Evolutionary conservation across 2,888 invertebrate genomes (phyloP).

Genomic region (Caenorhabditis auriculariae): DNA sequence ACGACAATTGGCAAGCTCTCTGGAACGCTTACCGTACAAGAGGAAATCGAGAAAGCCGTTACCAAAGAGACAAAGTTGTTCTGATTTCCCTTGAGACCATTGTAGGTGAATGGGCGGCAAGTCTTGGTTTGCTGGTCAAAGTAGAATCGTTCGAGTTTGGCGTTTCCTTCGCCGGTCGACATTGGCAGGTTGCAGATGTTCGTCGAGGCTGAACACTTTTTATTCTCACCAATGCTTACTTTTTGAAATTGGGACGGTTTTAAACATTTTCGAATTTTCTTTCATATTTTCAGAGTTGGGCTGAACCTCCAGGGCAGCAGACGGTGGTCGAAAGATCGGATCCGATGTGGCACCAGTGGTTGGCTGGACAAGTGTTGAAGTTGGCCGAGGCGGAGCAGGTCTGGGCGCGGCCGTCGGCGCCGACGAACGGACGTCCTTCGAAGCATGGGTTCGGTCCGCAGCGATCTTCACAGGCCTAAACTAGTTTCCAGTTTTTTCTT

Average conservation of each 20-base stretch:
- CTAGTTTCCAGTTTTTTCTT: neutral
- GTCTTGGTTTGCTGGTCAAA: slow-evolving; percentile 53
- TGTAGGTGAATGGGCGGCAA: slow-evolving; percentile 58
- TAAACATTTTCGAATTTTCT: neutral
- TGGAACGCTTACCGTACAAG: slow-evolving; percentile 26
- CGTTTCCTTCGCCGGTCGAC: slow-evolving; percentile 60
- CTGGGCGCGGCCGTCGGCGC: slow-evolving; percentile 57
- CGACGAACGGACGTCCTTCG: slow-evolving; percentile 57
- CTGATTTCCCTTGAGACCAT: slow-evolving; percentile 62
- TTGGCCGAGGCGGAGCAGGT: slow-evolving; percentile 58
- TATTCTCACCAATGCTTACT: neutral
- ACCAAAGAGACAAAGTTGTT: slow-evolving; percentile 61
- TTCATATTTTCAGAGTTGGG: neutral
- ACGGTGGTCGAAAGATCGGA: slow-evolving; percentile 55
- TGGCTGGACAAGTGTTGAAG: slow-evolving; percentile 58
- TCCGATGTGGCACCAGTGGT: slow-evolving; percentile 63
- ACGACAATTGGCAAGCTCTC: slow-evolving; percentile 59
- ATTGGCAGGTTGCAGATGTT: slow-evolving; percentile 61
- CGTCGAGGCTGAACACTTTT: slow-evolving; percentile 42
- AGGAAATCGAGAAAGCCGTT: too few species aligned
- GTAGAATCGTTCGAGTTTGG: slow-evolving; percentile 59
- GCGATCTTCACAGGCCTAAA: slow-evolving; percentile 45
- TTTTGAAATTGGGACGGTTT: neutral
- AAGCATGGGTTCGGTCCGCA: slow-evolving; percentile 55
- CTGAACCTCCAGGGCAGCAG: slow-evolving; percentile 57